Base-by-base conservation (phyloP, 2,888 invertebrate species). In the Scaptodrosophila latifasciaeformis region DNA sequence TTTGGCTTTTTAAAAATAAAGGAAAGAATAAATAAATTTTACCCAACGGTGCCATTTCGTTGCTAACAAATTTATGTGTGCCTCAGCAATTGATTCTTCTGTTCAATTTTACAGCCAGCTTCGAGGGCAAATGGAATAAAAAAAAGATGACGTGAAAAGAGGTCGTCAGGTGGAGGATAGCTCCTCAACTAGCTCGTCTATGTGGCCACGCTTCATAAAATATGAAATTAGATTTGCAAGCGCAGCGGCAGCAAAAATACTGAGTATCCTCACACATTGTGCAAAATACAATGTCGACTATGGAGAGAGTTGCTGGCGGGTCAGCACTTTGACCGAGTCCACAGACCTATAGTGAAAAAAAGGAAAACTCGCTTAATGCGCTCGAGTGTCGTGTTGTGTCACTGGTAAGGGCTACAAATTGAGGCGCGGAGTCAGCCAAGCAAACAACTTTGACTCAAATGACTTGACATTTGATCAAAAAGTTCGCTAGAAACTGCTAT, bases 191-290 rank as follows among this genome's bases (percentile, higher is more conserved):
- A 37, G 44, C 51, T 40, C 54, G 50, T 47, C 54, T 51, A 53
- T 18, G 7, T 21, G 54, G 59, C 65, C 62, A 60, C 70, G 79
- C 77, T 76, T 79, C 72, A 75, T 75, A 76, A 79, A 72, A 79
- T 79, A 75, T 75, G 79, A 75, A 79, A 75, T 75, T 75, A 76
- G 74, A 75, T 75, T 75, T 75, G 67, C 74, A 72, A 75, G 54
- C 52, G 65, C 70, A 55, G 49, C 54, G 47, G 54, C 42, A 50
- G 37, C 31, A 5, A 18, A 5, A 18, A 5, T 31, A 51, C 18
- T 7, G 44, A 48, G 9, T 31, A 45, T 24, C 50, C 37, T 15
- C 34, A 46, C 31, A 43, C 9, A 42, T 24, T n/a, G 30, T 24
- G 4, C 24, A 10, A 27, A 35, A 12, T 35, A 18, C 31, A 29